phyloP scores from a whole-genome alignment of 1,140 invertebrate genomes.

The Hylaeus volcanicus region DNA sequence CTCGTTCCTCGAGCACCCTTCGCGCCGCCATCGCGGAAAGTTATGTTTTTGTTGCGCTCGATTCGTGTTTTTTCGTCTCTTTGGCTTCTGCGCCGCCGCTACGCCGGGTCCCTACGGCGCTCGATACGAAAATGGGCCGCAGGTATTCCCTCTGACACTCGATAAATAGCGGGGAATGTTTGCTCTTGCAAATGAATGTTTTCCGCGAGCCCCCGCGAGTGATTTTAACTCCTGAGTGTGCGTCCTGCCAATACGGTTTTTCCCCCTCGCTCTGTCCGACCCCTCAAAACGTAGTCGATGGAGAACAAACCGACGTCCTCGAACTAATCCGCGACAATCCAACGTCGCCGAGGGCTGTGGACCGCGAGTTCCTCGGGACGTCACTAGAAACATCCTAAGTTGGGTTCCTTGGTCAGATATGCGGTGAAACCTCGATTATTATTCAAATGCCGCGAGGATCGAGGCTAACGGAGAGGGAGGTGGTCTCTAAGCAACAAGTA shows the following conservation, averaged over 20 bases:
- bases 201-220: slow-evolving; percentile 48
- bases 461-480: no score
- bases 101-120: slow-evolving; percentile 50
- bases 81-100: slow-evolving; percentile 12
- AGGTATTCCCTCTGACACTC: slow-evolving; percentile 64
- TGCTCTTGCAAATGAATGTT: slow-evolving; percentile 63
- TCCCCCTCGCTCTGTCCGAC: neutral
- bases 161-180: slow-evolving; percentile 63
- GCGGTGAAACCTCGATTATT: no score
- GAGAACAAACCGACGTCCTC: slow-evolving; percentile 5
- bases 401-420: no score
- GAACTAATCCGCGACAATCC: slow-evolving; percentile 1
- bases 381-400: neutral
- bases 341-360: neutral
- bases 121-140: slow-evolving; percentile 65
- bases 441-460: no score
- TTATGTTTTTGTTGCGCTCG: slow-evolving; percentile 66
- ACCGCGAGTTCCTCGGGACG: neutral
- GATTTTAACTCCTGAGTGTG: slow-evolving; percentile 51
- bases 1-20: slow-evolving; percentile 66
- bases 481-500: no score
- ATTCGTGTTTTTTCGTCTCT: slow-evolving; percentile 60
- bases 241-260: slow-evolving; percentile 11
- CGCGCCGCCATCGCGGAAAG: slow-evolving; percentile 63
- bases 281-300: neutral